Evolutionary conservation across 2,888 invertebrate species (phyloP).

Genomic region (Oscheius sp.): DNA sequence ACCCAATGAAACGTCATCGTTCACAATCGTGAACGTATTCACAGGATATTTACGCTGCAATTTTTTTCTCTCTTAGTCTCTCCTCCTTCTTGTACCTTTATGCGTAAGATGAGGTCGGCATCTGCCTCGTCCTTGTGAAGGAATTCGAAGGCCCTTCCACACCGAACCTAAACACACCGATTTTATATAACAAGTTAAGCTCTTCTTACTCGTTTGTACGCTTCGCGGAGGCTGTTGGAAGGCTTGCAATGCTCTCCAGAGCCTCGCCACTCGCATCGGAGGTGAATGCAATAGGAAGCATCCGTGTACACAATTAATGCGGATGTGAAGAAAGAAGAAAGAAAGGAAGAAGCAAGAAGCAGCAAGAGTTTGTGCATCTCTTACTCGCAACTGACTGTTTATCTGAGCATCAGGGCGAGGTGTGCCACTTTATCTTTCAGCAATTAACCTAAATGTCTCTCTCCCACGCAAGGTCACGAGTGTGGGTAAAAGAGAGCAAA

Average conservation of each 20-base stretch:
- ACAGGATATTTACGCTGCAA: constrained; percentile 4
- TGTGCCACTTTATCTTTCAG: too few species aligned
- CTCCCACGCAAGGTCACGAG: too few species aligned
- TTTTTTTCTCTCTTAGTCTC: neutral
- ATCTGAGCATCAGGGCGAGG: too few species aligned
- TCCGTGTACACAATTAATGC: constrained; percentile 25
- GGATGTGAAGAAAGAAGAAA: constrained; percentile 17
- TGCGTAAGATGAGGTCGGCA: constrained; percentile 14
- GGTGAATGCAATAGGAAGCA: constrained; percentile 31
- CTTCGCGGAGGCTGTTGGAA: constrained; percentile 13
- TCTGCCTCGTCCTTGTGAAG: constrained; percentile 12
- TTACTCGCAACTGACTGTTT: constrained; percentile 14
- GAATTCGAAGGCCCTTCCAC: constrained; percentile 17
- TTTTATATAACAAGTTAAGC: constrained; percentile 1
- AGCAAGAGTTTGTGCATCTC: constrained; percentile 27
- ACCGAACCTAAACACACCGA: neutral
- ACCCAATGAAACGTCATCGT: too few species aligned
- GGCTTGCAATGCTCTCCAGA: constrained; percentile 28
- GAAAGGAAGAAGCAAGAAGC: constrained; percentile 18
- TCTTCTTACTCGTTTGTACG: constrained; percentile 14
- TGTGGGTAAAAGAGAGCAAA: too few species aligned
- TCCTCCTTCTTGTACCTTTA: constrained; percentile 12
- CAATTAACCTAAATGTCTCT: too few species aligned
- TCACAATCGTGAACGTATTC: too few species aligned
- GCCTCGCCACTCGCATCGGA: constrained; percentile 34